phyloP scores from a whole-genome alignment of 2,113 vertebrate species.

The Petrocephalus microphthalmus region DNA sequence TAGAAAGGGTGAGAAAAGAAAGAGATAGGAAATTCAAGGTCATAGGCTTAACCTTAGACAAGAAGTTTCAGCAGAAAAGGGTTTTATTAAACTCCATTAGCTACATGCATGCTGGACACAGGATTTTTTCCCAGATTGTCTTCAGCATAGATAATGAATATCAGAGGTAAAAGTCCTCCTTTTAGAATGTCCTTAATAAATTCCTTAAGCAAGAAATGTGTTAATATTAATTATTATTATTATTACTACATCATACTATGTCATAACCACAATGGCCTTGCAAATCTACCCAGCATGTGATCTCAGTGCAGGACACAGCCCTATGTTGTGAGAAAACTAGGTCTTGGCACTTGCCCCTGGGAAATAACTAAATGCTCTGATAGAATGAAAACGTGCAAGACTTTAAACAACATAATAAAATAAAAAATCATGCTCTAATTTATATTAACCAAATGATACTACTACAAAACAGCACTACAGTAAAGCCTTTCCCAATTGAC shows the following conservation, averaged over 20 bases:
- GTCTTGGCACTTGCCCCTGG: background rate
- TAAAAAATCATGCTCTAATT: background rate
- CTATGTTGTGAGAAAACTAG: background rate
- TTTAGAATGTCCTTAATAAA: background rate
- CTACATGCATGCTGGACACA: background rate
- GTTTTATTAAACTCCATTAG: background rate
- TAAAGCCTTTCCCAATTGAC: background rate
- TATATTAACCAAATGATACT: background rate
- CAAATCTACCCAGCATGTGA: background rate
- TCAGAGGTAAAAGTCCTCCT: background rate
- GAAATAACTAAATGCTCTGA: background rate
- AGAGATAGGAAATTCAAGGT: background rate
- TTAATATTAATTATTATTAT: background rate
- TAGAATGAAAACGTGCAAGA: background rate
- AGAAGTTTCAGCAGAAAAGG: background rate
- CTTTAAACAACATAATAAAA: background rate
- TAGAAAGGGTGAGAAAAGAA: constrained; percentile 23
- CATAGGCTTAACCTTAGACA: background rate
- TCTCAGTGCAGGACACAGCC: background rate
- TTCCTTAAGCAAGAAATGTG: background rate
- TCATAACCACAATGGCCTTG: background rate
- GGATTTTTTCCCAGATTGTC: background rate
- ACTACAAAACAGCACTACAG: background rate
- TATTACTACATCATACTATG: background rate
- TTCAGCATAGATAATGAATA: background rate